These are phyloP conservation scores for Aphelenchoides besseyi DNA, from an alignment of 1,140 invertebrate species.

Conservation along the genomic window DNA sequence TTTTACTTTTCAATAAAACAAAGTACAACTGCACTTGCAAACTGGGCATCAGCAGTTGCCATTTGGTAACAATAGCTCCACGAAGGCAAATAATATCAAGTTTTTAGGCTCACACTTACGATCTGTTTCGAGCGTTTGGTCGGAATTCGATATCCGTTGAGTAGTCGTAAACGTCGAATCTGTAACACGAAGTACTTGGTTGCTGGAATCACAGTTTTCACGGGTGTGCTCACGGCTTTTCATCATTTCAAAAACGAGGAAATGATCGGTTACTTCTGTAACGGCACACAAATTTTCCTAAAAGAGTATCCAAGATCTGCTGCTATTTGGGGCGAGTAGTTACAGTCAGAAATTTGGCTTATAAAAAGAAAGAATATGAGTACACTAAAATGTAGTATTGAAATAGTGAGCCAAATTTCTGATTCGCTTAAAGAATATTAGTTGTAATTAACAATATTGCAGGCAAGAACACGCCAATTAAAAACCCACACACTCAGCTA, in stretches of 20 bases:
- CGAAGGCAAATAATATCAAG: neutral
- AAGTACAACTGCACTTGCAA: constrained; percentile 12
- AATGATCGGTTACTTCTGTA: neutral
- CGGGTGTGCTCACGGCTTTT: constrained; percentile 18
- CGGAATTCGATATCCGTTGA: constrained; percentile 30
- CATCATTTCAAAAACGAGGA: neutral
- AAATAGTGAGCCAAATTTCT: too few relatives aligned
- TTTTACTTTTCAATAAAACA: constrained; percentile 19
- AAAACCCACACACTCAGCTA: constrained; percentile 14
- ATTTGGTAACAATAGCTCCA: constrained; percentile 20
- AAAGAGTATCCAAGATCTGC: too few relatives aligned
- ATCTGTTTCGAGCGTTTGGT: constrained; percentile 28
- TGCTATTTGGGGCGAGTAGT: too few relatives aligned
- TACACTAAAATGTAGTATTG: too few relatives aligned
- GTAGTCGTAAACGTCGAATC: neutral
- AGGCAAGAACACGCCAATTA: too few relatives aligned
- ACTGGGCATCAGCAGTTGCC: constrained; percentile 26
- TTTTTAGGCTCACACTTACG: constrained; percentile 27
- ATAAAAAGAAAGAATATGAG: too few relatives aligned
- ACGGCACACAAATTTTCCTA: neutral
- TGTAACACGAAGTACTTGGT: constrained; percentile 14
- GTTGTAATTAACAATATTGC: too few relatives aligned
- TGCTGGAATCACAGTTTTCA: constrained; percentile 14
- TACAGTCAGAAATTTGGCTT: too few relatives aligned
- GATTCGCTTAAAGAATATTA: too few relatives aligned